These are phyloP conservation scores for Morelia viridis DNA, from an alignment of 2,797 vertebrate genomes.

Conservation along the genomic window DNA sequence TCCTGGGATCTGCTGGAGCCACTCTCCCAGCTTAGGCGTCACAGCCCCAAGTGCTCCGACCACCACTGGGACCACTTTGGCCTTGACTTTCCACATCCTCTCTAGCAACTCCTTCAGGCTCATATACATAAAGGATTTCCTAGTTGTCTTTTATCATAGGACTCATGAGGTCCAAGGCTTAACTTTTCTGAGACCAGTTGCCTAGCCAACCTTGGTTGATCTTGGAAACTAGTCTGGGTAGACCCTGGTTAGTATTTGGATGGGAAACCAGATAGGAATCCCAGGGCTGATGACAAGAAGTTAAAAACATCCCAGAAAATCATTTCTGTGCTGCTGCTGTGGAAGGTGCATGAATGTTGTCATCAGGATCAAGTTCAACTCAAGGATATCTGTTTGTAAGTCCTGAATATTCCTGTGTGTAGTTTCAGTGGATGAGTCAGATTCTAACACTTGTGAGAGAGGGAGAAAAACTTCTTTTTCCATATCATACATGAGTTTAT, in stretches of 20 bases:
- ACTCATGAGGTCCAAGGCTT: not conserved
- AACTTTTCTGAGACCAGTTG: not conserved
- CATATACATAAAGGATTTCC: not conserved
- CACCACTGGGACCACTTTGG: too few relatives aligned
- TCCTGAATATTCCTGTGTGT: not conserved
- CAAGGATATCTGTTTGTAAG: not conserved
- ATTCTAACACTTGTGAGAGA: not conserved
- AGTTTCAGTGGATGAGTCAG: too few relatives aligned
- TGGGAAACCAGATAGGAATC: not conserved
- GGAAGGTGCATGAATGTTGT: not conserved
- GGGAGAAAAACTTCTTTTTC: not conserved
- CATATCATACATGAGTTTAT: not conserved
- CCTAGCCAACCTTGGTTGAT: not conserved
- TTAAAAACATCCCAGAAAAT: not conserved
- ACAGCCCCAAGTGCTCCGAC: too few relatives aligned
- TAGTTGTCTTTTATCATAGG: not conserved
- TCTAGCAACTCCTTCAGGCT: too few relatives aligned
- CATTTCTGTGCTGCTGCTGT: not conserved
- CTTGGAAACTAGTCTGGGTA: not conserved
- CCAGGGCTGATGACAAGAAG: not conserved
- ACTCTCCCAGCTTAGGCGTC: too few relatives aligned
- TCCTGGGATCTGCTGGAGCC: too few relatives aligned
- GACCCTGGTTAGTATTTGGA: not conserved
- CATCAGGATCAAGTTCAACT: not conserved
- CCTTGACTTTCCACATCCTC: too few relatives aligned